A percentile compares a stretch with the other conserved stretches of the same genome.
These are phyloP conservation scores for Xanthorhoe spadicearia DNA, from an alignment of 2,888 invertebrate genomes.

Conservation along the genomic window DNA sequence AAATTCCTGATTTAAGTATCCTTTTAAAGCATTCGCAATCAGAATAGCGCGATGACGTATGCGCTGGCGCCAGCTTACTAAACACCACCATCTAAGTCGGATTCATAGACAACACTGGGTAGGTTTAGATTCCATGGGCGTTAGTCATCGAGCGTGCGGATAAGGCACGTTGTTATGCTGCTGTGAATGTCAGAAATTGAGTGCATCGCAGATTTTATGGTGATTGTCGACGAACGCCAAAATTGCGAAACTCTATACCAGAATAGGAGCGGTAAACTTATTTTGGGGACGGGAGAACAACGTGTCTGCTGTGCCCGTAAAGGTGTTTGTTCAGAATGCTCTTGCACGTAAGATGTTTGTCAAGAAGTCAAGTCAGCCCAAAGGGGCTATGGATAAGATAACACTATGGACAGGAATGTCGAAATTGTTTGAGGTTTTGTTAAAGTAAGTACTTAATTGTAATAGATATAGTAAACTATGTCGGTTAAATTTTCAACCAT, in stretches of 20 bases:
- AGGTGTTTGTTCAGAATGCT: background rate
- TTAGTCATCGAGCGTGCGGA: slow-evolving; percentile 60
- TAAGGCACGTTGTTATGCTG: slow-evolving; percentile 56
- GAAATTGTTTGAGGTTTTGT: background rate
- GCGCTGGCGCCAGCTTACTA: slow-evolving; percentile 55
- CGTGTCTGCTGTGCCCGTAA: background rate
- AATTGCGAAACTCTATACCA: background rate
- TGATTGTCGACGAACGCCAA: slow-evolving; percentile 2
- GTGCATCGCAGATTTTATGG: slow-evolving; percentile 5
- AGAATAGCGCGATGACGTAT: slow-evolving; percentile 44
- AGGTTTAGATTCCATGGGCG: slow-evolving; percentile 54
- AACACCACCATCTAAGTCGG: slow-evolving; percentile 48
- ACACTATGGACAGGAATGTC: too few relatives aligned
- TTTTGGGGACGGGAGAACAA: background rate
- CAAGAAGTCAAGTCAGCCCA: too few relatives aligned
- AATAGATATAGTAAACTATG: slow-evolving; percentile 1
- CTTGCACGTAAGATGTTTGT: background rate
- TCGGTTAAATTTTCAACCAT: slow-evolving; percentile 14
- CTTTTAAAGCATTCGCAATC: slow-evolving; percentile 38
- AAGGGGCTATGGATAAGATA: too few relatives aligned
- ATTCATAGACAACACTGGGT: slow-evolving; percentile 51
- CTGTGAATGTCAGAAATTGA: slow-evolving; percentile 35
- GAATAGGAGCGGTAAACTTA: background rate
- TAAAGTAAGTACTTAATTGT: background rate
- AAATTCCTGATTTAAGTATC: slow-evolving; percentile 32